Evolutionary conservation across 2,113 vertebrate species (phyloP).

Genomic region (Fukomys damarensis): DNA sequence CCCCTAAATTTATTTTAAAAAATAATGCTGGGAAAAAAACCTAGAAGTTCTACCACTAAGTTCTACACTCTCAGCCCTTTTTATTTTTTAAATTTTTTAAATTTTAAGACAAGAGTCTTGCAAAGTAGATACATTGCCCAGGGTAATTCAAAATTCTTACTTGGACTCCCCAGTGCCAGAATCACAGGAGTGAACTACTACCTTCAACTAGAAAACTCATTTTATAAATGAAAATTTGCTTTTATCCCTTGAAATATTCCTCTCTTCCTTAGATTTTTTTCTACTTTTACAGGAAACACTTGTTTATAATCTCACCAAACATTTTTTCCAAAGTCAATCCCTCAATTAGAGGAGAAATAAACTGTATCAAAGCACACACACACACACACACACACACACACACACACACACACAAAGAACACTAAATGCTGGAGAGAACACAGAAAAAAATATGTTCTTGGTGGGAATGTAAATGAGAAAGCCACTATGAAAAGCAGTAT

Average conservation of each 20-base stretch:
- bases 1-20: too few species aligned
- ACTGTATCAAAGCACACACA: neutral
- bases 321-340: neutral
- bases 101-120: too few species aligned
- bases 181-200: too few species aligned
- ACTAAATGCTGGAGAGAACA: neutral
- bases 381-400: too few species aligned
- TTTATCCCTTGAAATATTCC: conserved; percentile 9
- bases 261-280: conserved; percentile 5
- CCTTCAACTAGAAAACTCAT: neutral
- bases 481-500: neutral
- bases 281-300: neutral
- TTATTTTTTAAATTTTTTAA: too few species aligned
- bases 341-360: neutral
- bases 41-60: too few species aligned
- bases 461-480: neutral
- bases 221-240: conserved; percentile 32
- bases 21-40: too few species aligned
- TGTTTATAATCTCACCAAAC: neutral
- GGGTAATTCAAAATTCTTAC: too few species aligned
- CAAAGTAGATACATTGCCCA: too few species aligned
- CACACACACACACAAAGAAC: neutral
- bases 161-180: too few species aligned
- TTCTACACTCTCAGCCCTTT: too few species aligned
- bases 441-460: neutral